These are phyloP conservation scores for Prunella fulvescens DNA, from an alignment of 2,113 vertebrate species.

Conservation along the genomic window DNA sequence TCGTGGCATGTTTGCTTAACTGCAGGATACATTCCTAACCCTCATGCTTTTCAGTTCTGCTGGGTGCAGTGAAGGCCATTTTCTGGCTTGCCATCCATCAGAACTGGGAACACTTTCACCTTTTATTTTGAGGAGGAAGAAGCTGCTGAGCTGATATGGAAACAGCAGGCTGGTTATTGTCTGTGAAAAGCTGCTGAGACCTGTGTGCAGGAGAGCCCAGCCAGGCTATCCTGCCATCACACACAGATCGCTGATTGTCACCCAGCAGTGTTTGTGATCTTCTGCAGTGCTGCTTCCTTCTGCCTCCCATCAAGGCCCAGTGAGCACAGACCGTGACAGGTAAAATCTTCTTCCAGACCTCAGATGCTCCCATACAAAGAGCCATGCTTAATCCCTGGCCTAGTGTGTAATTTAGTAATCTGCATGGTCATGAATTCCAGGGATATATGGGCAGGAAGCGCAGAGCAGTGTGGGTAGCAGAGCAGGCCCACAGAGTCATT, in stretches of 20 bases:
- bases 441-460: constrained; percentile 83
- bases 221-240: constrained; percentile 54
- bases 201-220: constrained; percentile 29
- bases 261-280: constrained; percentile 68
- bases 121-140: constrained; percentile 35
- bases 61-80: neutral
- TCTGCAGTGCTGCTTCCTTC: constrained; percentile 70
- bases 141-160: constrained; percentile 45
- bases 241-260: constrained; percentile 71
- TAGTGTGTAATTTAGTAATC: constrained; percentile 83
- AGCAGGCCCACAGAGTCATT: constrained; percentile 73
- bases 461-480: constrained; percentile 72
- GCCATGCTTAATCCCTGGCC: constrained; percentile 76
- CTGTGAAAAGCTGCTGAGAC: constrained; percentile 9
- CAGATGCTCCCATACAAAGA: constrained; percentile 80
- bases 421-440: constrained; percentile 90
- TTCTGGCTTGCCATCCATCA: neutral
- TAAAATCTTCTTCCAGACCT: constrained; percentile 83
- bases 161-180: constrained; percentile 7
- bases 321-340: constrained; percentile 86
- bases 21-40: neutral
- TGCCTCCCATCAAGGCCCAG: constrained; percentile 76
- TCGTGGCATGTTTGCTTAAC: neutral
- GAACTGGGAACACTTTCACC: neutral
- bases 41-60: neutral